phyloP scores from a whole-genome alignment of 2,888 invertebrate genomes.

The Lasioglossum morio region DNA sequence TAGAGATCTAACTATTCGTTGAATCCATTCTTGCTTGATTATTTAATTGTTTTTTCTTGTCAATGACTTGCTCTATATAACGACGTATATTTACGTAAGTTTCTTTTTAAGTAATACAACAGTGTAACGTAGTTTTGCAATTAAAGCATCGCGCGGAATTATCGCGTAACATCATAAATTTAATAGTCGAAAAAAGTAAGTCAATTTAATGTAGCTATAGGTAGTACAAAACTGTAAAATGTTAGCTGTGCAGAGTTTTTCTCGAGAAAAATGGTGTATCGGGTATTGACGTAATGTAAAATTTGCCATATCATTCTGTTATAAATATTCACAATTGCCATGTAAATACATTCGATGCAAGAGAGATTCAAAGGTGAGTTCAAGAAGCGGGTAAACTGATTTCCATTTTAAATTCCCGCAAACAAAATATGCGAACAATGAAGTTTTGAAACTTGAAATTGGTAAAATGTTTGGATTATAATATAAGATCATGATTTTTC shows the following conservation, averaged over 20 bases:
- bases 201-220: neutral
- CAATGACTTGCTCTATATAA: neutral
- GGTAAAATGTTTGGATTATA: neutral
- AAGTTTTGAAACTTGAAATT: neutral
- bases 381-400: neutral
- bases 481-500: neutral
- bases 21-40: neutral
- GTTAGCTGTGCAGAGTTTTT: neutral
- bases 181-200: neutral
- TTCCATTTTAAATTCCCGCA: neutral
- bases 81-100: neutral
- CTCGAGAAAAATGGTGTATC: neutral
- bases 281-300: neutral
- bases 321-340: conserved; percentile 35
- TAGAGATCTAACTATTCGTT: neutral
- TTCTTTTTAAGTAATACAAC: neutral
- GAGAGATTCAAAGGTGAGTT: neutral
- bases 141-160: no score
- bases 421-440: neutral
- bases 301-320: conserved; percentile 14
- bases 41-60: neutral
- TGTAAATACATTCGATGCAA: neutral
- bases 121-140: neutral
- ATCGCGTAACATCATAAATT: neutral
- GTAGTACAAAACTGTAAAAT: neutral